Conservation (phyloP, 2,888 invertebrate species). For the Escarpia spicata region DNA sequence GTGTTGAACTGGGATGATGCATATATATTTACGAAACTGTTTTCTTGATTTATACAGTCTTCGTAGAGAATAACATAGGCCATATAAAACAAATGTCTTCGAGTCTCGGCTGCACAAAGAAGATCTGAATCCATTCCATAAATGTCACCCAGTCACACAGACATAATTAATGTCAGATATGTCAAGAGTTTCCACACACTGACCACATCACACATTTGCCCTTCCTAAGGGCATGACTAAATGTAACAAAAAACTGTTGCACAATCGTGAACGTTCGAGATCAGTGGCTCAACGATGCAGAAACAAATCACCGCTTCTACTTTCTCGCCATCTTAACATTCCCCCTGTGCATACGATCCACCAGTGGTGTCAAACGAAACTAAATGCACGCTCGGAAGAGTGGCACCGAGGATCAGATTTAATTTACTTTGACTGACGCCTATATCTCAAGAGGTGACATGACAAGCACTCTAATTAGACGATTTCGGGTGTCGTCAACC, state of each 20-base stretch:
- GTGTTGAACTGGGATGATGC: no score
- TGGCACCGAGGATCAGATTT: neutral
- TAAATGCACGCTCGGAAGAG: neutral
- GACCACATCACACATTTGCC: neutral
- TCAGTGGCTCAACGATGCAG: neutral
- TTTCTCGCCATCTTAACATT: neutral
- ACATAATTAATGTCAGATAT: neutral
- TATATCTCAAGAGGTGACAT: neutral
- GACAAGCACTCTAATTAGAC: conserved; percentile 13
- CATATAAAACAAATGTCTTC: neutral
- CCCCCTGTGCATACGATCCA: neutral
- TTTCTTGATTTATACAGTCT: neutral
- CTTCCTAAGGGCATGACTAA: neutral
- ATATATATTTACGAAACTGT: neutral
- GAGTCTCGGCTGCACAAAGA: neutral
- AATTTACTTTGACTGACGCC: neutral
- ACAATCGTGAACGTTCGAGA: neutral
- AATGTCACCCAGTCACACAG: neutral
- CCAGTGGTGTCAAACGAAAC: neutral
- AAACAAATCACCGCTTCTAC: neutral
- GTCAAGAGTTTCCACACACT: neutral
- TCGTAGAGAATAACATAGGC: neutral
- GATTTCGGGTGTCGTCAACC: neutral
- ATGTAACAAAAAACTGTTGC: conserved; percentile 16
- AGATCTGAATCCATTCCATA: neutral